Base-by-base conservation (phyloP, 2,888 invertebrate genomes). In the Anticlea derivata region DNA sequence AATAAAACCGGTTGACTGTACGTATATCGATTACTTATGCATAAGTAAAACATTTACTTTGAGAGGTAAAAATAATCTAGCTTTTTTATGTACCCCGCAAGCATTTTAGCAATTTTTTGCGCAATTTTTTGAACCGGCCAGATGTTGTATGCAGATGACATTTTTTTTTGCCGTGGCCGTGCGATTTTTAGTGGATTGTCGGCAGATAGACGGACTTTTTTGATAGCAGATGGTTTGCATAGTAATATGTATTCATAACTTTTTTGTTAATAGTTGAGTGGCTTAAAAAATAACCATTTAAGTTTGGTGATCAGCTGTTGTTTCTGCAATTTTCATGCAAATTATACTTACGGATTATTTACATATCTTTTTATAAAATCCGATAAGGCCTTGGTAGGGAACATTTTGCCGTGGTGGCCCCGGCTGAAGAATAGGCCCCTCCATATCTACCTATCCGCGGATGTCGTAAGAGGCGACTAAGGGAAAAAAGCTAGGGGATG, bases 81-180 rank as follows among this genome's bases (percentile, higher is more conserved):
- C 13, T 65, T 70, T 67, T 75, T 74, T 73, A 60, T 64, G 47
- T 12, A 7, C 50, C 44, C 61, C 65, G 69, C 74, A 73, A 70
- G 73, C 80, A 81, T 89, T 87, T 87, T 85, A 86, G 81, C 82
- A 64, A 70, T 83, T 86, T 83, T 80, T 70, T 72, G 70, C 68
- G 68, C 69, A 73, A 70, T 73, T 83, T 84, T 83, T 83, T 80
- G 67, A 75, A 78, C 60, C 80, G 80, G 75, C 86, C 89, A 90
- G 87, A 86, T 89, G 89, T 79, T 78, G 72, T 87, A 90, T 90
- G 89, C 89, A 89, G 87, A 90, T 88, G 89, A 90, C 86, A 89
- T 72, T 85, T 87, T 87, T 82, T 87, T 81, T 73, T 48, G 68
- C 56, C 58, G 60, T 43, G 46, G 58, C 60, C 70, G 79, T 83